Base-by-base conservation (phyloP, 2,888 invertebrate species). In the Cactoblastis cactorum region DNA sequence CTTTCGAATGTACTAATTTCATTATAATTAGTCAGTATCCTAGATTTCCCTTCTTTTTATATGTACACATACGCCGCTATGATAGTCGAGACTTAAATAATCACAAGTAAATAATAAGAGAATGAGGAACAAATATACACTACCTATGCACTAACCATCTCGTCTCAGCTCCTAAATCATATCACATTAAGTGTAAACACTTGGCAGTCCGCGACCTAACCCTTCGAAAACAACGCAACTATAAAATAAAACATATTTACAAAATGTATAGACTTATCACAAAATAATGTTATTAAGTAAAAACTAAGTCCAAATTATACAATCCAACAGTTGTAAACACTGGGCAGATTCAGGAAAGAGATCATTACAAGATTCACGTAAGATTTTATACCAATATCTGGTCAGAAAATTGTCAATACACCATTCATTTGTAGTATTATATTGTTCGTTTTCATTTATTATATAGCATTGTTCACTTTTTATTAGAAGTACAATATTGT, bases 261-360 rank as follows among this genome's bases (percentile, higher is more conserved):
- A 88, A 71, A 83, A 77, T 76, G 67, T 77, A 77, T 77, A 80
- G 80, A 81, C 77, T 74, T 81, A 84, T 83, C 79, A 82, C 80
- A 84, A 85, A 84, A 82, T 82, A 83, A 79, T 62, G 71, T 65
- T 68, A 66, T 67, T 68, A 68, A 74, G 72, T 70, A 77, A 77
- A 74, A 83, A 81, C 70, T 77, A 75, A 80, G 72, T 73, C 65
- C 70, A 76, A 73, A 77, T 77, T 74, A 74, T 77, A 80, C 76
- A 81, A 73, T 80, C 80, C 84, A 83, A 80, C 83, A 81, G 83
- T 72, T 77, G 67, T 73, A 80, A 77, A 83, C 89, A 89, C 88
- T 88, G 87, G 88, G 87, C 71, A 88, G 88, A 88, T 88, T 88
- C 88, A 75, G 77, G 71, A 74, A 80, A 80, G 88, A 89, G 89